Base-by-base conservation (phyloP, 2,113 vertebrate genomes). In the Tylochromis polylepis region DNA sequence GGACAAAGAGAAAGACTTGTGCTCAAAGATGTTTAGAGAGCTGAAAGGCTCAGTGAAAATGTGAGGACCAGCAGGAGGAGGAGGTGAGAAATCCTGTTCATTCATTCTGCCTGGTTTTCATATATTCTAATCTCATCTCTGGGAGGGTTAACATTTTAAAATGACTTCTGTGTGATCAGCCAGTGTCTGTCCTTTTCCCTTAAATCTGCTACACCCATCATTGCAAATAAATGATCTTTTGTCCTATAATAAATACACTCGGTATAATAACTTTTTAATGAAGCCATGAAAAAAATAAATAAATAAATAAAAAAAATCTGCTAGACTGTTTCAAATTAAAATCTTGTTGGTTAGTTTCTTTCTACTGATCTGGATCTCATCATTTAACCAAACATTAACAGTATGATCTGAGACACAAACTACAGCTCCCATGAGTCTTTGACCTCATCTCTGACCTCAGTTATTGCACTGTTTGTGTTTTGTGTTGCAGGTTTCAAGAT, bases 1-100 rank as follows among this genome's bases (percentile, higher is more conserved):
- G 83, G 96, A 96, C 81, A 92, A 94, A 85, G 91, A 96, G 86
- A 97, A 88, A 85, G 91, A 95, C 15, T 56, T 97, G 88, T 97
- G 65, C 88, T 70, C 89, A 27, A 97, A 93, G 84, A 97, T 97
- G 96, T 96, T 96, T 83, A 85, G 83, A 34, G 59, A 79, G 38
- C 62, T 89, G 29, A 90, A 59, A 41, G 14, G 8, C 15, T n/a
- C 38, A 49, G 60, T 85, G 36, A 90, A 92, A 67, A 88, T 84
- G 14, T 90, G n/a, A 89, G 81, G 38, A 78, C 80, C 57, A 75
- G 34, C 55, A 75, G 27, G n/a, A 16, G 18, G 5, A 9, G 12
- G 60, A 11, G 83, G 92, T 92, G 5, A 87, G 79, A 24, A 59
- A 36, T 60, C 7, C 31, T 38, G 18, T 15, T 38, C 15, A 34